These are phyloP conservation scores for Daboia siamensis DNA, from an alignment of 2,113 vertebrate genomes.

Conservation along the genomic window DNA sequence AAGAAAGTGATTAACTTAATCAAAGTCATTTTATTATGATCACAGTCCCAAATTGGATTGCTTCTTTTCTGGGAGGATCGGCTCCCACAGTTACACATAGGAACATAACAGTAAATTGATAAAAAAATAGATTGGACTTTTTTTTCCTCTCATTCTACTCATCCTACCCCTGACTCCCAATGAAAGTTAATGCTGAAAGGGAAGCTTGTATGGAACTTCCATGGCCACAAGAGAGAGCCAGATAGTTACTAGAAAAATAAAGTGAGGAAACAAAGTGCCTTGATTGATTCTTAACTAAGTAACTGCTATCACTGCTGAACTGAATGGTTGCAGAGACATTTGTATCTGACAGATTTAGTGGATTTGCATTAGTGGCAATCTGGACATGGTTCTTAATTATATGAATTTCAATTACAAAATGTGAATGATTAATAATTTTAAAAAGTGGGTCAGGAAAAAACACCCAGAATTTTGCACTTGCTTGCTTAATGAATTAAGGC, in stretches of 20 bases:
- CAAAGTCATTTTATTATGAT: not conserved
- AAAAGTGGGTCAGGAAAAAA: not conserved
- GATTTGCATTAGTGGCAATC: conserved; percentile 23
- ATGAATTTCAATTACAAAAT: conserved; percentile 21
- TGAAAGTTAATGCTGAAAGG: not conserved
- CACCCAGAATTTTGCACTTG: not conserved
- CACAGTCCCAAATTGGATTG: not conserved
- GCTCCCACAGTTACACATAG: not conserved
- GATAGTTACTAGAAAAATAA: conserved; percentile 42
- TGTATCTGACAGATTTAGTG: conserved; percentile 22
- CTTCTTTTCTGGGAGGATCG: not conserved
- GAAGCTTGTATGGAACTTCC: conserved; percentile 45
- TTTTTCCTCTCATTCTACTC: not conserved
- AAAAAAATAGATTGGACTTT: not conserved
- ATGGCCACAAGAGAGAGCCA: conserved; percentile 65
- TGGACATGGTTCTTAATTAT: conserved; percentile 13
- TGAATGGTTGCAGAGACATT: conserved; percentile 16
- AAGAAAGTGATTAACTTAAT: not conserved
- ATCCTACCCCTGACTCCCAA: not conserved
- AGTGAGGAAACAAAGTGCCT: not conserved
- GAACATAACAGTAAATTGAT: not conserved
- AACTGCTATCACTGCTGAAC: not conserved
- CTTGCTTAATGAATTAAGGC: not conserved
- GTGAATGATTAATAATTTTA: conserved; percentile 12
- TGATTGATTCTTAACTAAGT: conserved; percentile 8